These are phyloP conservation scores for Mayetiola destructor DNA, from an alignment of 2,888 invertebrate species.

Conservation along the genomic window DNA sequence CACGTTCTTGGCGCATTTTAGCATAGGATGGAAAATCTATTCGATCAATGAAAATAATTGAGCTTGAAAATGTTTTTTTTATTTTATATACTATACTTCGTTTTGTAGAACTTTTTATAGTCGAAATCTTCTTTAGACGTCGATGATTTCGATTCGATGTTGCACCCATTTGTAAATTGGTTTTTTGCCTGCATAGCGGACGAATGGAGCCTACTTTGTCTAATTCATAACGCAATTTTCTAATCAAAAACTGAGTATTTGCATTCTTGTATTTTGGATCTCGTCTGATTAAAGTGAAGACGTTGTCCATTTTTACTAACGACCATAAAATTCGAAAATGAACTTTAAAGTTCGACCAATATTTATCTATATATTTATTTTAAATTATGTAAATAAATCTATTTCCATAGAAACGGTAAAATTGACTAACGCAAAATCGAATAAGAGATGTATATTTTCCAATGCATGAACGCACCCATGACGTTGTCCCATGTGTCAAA, in stretches of 20 bases:
- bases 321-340: no score
- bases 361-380: no score
- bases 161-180: background rate
- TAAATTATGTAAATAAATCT: no score
- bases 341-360: no score
- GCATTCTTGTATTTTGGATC: slow-evolving; percentile 3
- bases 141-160: background rate
- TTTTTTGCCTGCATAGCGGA: background rate
- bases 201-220: background rate
- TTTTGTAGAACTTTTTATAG: background rate
- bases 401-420: no score
- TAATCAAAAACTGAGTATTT: background rate
- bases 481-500: background rate
- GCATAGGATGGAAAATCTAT: slow-evolving; percentile 36
- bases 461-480: slow-evolving; percentile 1
- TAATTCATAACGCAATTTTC: background rate
- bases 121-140: background rate
- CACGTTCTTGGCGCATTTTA: slow-evolving; percentile 55
- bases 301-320: no score
- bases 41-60: background rate
- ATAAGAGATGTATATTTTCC: no score
- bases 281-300: background rate
- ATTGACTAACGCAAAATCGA: no score
- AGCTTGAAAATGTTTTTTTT: background rate
- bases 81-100: slow-evolving; percentile 4